phyloP scores from a whole-genome alignment of 2,797 vertebrate genomes.

The Cryptoprocta ferox region DNA sequence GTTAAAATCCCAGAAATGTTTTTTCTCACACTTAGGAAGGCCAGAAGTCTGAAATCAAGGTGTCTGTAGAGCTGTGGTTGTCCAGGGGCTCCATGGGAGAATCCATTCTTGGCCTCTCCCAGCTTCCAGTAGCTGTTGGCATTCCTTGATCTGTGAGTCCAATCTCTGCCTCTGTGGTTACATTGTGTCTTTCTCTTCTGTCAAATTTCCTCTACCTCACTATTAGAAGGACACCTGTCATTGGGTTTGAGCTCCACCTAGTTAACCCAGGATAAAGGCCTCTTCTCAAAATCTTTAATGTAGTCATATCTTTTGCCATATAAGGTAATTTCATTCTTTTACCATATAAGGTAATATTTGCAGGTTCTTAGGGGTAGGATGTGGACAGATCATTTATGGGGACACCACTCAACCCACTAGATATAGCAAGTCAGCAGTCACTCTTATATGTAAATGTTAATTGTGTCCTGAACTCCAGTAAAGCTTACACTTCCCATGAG shows the following conservation, averaged over 20 bases:
- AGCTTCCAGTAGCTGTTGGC: too few species aligned
- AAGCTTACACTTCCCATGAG: background rate
- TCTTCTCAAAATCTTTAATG: background rate
- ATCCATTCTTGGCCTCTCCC: too few species aligned
- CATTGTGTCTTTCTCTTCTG: background rate
- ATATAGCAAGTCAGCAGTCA: background rate
- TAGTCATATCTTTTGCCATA: background rate
- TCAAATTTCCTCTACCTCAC: background rate
- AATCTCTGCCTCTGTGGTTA: background rate
- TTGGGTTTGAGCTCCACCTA: background rate
- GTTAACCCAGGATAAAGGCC: background rate
- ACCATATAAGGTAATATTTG: background rate
- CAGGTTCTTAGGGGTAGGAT: background rate
- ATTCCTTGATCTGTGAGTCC: background rate
- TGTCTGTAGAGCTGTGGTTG: background rate
- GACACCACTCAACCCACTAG: background rate
- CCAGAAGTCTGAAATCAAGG: background rate
- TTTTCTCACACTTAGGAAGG: background rate
- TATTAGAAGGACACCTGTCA: background rate
- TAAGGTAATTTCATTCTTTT: background rate
- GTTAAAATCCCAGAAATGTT: background rate
- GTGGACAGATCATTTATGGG: background rate
- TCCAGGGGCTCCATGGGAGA: fast-evolving
- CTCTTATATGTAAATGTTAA: background rate
- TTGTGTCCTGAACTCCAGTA: background rate